These are phyloP conservation scores for Bolinopsis microptera DNA, from an alignment of 37 sponge, comb jelly and placozoan species.

Conservation along the genomic window DNA sequence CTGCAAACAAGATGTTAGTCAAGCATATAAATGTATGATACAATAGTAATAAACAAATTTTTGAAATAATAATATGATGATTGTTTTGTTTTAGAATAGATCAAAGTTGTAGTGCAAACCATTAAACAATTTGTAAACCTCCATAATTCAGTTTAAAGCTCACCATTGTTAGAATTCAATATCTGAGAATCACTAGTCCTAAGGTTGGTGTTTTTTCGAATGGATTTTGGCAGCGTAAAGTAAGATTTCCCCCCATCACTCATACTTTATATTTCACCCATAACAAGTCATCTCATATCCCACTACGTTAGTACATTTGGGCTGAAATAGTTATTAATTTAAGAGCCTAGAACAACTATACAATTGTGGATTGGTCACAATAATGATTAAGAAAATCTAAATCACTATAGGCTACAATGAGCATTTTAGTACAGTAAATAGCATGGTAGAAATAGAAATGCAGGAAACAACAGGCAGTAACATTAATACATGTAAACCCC, in stretches of 20 bases:
- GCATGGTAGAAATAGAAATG: too few species aligned
- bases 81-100: not conserved
- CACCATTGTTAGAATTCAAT: not conserved
- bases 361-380: too few species aligned
- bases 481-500: too few species aligned
- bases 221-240: conserved; percentile 35
- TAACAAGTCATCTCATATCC: not conserved
- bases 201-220: conserved; percentile 19
- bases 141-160: not conserved
- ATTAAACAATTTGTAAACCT: not conserved
- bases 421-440: too few species aligned
- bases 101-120: not conserved
- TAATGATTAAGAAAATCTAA: too few species aligned
- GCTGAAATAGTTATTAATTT: too few species aligned
- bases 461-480: too few species aligned
- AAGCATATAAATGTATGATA: too few species aligned
- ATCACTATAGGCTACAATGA: too few species aligned
- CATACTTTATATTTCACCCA: conserved; percentile 31
- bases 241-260: conserved; percentile 23
- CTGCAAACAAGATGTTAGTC: conserved; percentile 11
- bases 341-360: too few species aligned
- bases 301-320: too few species aligned
- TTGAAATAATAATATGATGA: not conserved
- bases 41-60: too few species aligned
- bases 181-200: conserved; percentile 47